phyloP scores from a whole-genome alignment of 2,888 invertebrate genomes.

The Ommatoiulus sabulosus region DNA sequence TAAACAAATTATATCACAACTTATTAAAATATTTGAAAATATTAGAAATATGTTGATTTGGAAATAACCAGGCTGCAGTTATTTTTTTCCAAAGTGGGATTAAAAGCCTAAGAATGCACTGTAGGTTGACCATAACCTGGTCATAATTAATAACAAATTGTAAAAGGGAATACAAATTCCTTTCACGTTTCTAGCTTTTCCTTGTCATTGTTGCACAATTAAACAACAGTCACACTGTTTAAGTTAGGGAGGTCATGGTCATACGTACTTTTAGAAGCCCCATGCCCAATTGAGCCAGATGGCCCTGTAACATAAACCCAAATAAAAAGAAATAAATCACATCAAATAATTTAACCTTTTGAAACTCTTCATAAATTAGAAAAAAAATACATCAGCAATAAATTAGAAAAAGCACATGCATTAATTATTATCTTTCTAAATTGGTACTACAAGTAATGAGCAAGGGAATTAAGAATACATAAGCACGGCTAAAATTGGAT shows the following conservation, averaged over 20 bases:
- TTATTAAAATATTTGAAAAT: background rate
- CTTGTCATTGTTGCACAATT: conserved; percentile 41
- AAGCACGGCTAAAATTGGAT: too few relatives aligned
- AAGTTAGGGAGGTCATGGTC: conserved; percentile 32
- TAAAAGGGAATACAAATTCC: background rate
- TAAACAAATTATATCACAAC: background rate
- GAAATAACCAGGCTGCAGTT: background rate
- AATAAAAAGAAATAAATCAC: conserved; percentile 42
- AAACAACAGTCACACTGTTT: conserved; percentile 37
- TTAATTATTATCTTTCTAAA: too few relatives aligned
- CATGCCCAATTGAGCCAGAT: conserved; percentile 48
- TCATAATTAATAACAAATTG: background rate
- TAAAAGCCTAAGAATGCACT: background rate
- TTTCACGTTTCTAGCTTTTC: conserved; percentile 39
- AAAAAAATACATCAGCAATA: too few relatives aligned
- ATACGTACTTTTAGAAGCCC: conserved; percentile 52
- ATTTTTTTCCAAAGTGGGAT: background rate
- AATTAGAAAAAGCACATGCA: too few relatives aligned
- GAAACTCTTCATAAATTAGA: background rate
- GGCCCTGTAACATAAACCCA: conserved; percentile 53
- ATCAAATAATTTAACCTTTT: background rate
- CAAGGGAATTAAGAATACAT: too few relatives aligned
- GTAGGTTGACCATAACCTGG: background rate
- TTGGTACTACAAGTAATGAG: too few relatives aligned
- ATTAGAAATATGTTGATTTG: background rate